A percentile compares a stretch with the other conserved stretches of the same genome.
phyloP scores from a whole-genome alignment of 1,140 invertebrate species.

The Pogonognathellus flavescens region DNA sequence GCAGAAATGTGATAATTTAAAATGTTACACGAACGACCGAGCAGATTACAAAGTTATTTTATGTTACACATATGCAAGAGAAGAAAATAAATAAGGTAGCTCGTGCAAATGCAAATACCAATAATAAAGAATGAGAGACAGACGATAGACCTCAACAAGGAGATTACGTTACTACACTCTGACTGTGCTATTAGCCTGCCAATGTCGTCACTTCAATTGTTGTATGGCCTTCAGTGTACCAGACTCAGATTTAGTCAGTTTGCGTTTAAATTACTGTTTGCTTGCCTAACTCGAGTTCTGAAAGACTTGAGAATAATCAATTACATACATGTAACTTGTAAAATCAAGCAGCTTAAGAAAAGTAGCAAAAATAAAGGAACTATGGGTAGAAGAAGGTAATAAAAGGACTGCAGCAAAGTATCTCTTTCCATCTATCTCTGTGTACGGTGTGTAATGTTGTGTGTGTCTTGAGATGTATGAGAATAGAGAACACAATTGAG shows the following conservation, averaged over 20 bases:
- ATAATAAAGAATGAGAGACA: not conserved
- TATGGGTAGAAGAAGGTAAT: too few species aligned
- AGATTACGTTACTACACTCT: not conserved
- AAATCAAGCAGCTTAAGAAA: not conserved
- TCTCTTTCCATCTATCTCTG: too few species aligned
- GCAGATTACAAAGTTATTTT: too few species aligned
- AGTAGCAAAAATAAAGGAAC: too few species aligned
- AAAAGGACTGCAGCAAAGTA: too few species aligned
- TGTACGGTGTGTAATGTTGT: too few species aligned
- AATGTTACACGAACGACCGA: too few species aligned
- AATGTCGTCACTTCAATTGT: not conserved
- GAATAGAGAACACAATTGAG: not conserved
- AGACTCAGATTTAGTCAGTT: not conserved
- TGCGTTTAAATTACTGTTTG: not conserved
- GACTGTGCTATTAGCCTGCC: not conserved
- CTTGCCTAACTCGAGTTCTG: not conserved
- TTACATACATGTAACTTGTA: not conserved
- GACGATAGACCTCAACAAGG: not conserved
- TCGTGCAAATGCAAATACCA: too few species aligned
- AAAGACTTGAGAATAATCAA: not conserved
- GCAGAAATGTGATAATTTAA: too few species aligned
- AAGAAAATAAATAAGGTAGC: too few species aligned
- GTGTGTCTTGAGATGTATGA: not conserved
- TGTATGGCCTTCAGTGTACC: not conserved
- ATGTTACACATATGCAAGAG: too few species aligned